Evolutionary conservation across 1,140 invertebrate genomes (phyloP).

Genomic region (Zaprionus ghesquierei): DNA sequence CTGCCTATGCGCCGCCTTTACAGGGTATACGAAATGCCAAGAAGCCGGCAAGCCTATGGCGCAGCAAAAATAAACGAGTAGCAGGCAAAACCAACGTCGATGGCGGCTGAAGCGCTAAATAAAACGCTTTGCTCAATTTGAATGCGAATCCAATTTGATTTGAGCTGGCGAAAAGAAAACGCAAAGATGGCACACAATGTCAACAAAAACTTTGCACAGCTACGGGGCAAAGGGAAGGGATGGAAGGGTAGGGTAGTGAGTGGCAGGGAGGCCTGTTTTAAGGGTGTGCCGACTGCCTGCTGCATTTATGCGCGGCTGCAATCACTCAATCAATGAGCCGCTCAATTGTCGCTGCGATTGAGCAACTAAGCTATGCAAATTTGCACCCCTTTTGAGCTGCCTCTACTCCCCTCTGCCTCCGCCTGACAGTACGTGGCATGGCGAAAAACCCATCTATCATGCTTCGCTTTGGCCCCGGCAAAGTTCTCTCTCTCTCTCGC

Average conservation of each 20-base stretch:
- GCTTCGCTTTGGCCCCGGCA: conserved; percentile 15
- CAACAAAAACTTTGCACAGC: conserved; percentile 62
- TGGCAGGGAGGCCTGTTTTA: conserved; percentile 6
- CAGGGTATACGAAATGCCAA: conserved; percentile 14
- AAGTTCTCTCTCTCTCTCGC: conserved; percentile 7
- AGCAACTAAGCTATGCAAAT: conserved; percentile 77
- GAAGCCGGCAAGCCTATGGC: conserved; percentile 33
- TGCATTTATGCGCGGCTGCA: conserved; percentile 49
- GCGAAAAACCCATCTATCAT: conserved; percentile 48
- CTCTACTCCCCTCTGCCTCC: background rate
- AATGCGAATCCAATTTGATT: conserved; percentile 73
- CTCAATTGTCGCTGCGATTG: conserved; percentile 75
- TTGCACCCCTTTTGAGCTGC: conserved; percentile 18
- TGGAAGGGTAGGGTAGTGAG: background rate
- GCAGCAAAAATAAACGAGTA: background rate
- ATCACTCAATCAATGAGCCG: conserved; percentile 69
- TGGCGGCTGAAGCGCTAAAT: conserved; percentile 39
- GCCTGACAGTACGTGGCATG: conserved; percentile 9
- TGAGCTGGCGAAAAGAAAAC: conserved; percentile 55
- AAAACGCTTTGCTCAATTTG: conserved; percentile 64
- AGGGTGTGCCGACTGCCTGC: background rate
- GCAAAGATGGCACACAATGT: conserved; percentile 61
- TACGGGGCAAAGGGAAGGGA: background rate
- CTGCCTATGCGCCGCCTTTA: background rate
- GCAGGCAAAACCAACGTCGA: no score